phyloP scores from a whole-genome alignment of 1,140 invertebrate species.

The Drosophila tani region DNA sequence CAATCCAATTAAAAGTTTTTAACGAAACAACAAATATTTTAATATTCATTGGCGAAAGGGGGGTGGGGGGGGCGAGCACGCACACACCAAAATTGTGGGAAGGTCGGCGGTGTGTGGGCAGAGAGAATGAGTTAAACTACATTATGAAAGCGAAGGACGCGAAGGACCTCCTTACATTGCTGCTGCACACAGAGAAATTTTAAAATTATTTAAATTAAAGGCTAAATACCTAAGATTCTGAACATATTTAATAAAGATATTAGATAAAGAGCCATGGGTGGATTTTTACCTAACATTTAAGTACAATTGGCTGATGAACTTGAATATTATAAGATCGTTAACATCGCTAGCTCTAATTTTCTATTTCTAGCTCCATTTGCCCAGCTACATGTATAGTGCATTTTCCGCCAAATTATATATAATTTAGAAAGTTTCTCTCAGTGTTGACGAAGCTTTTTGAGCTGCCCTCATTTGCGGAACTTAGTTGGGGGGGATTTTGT shows the following conservation, averaged over 20 bases:
- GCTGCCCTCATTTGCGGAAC: background rate
- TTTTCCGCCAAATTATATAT: background rate
- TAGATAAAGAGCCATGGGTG: no score
- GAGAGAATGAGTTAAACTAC: slow-evolving; percentile 23
- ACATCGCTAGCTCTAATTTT: no score
- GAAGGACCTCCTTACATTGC: background rate
- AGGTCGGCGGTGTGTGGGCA: background rate
- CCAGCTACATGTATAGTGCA: background rate
- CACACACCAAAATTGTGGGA: slow-evolving; percentile 5
- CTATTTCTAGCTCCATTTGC: no score
- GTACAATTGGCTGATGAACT: background rate
- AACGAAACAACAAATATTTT: slow-evolving; percentile 67
- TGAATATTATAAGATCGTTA: background rate
- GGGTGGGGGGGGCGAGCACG: slow-evolving; percentile 8
- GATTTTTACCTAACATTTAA: background rate
- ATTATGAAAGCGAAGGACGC: slow-evolving; percentile 14
- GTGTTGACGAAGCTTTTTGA: background rate
- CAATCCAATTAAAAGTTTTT: slow-evolving; percentile 81
- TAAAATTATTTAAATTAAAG: background rate
- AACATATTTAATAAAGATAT: background rate
- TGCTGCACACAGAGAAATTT: slow-evolving; percentile 1
- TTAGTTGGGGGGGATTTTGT: background rate
- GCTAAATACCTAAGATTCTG: background rate
- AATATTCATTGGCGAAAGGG: slow-evolving; percentile 62
- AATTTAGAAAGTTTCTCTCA: background rate